Conservation (phyloP, 2,113 vertebrate genomes). For the Vulpes lagopus region DNA sequence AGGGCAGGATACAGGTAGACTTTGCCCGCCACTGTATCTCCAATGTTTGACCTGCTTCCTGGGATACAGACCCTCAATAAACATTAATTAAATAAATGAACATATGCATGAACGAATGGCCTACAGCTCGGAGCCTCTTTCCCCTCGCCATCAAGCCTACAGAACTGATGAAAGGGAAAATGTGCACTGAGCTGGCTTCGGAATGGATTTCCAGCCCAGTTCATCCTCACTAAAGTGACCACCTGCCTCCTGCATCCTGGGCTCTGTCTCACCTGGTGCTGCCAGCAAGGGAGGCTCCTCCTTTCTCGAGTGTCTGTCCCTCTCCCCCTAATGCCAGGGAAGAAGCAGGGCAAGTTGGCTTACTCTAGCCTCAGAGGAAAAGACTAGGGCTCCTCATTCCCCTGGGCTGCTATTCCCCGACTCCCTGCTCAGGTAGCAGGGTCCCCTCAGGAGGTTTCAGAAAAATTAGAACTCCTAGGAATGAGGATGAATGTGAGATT, state of each 20-base stretch:
- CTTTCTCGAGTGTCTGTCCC: neutral
- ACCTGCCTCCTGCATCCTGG: accelerated
- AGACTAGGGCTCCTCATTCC: neutral
- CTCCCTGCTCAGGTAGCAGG: neutral
- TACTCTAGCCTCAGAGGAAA: neutral
- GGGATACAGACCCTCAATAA: neutral
- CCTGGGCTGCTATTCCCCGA: neutral
- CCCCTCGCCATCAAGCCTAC: neutral
- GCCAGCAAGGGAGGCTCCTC: neutral
- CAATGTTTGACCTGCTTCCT: neutral
- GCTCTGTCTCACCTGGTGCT: neutral
- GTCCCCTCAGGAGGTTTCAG: neutral
- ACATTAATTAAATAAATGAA: neutral
- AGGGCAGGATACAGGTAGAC: neutral
- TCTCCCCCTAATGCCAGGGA: neutral
- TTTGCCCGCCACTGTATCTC: neutral
- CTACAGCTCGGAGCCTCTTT: neutral
- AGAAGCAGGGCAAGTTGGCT: neutral
- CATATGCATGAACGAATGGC: neutral
- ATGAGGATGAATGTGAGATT: neutral
- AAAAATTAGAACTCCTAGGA: neutral
- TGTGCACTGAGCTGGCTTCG: neutral
- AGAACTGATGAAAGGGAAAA: neutral
- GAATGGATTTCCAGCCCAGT: neutral
- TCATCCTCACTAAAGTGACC: neutral